A percentile compares a stretch with the other conserved stretches of the same genome.
Evolutionary conservation across 1,140 invertebrate genomes (phyloP).

Genomic region (Drosophila malerkotliana): DNA sequence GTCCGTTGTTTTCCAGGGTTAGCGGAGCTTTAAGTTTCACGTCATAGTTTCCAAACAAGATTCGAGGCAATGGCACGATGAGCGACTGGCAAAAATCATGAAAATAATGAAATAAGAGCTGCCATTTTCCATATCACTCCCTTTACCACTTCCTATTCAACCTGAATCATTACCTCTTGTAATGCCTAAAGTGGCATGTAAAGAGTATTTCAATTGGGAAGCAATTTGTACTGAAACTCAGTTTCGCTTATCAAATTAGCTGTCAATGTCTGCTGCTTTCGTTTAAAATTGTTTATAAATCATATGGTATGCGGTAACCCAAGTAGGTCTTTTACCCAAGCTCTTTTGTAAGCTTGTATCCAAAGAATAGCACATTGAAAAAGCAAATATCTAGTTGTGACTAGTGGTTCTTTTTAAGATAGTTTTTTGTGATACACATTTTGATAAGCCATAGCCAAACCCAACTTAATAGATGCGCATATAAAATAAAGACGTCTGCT

Average conservation of each 20-base stretch:
- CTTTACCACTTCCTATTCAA: background rate
- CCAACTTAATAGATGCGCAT: slow-evolving; percentile 27
- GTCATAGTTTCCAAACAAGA: slow-evolving; percentile 88
- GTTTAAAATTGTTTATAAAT: background rate
- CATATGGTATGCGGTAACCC: slow-evolving; percentile 2
- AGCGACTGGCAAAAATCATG: slow-evolving; percentile 84
- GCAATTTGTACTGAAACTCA: slow-evolving; percentile 33
- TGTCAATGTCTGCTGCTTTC: slow-evolving; percentile 23
- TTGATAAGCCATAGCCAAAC: background rate
- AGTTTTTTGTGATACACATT: background rate
- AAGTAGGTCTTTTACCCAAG: background rate
- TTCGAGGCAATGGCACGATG: slow-evolving; percentile 86
- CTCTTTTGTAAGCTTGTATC: background rate
- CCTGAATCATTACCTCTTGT: slow-evolving; percentile 19
- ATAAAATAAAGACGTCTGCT: slow-evolving; percentile 5
- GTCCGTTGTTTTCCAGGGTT: slow-evolving; percentile 87
- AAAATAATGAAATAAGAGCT: slow-evolving; percentile 59
- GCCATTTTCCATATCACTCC: slow-evolving; percentile 10
- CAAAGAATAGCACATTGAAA: background rate
- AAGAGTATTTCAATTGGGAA: slow-evolving; percentile 40
- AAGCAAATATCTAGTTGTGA: background rate
- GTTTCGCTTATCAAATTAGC: slow-evolving; percentile 53
- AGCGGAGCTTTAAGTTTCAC: slow-evolving; percentile 86
- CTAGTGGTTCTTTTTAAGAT: background rate
- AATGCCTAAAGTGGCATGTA: slow-evolving; percentile 44